These are phyloP conservation scores for Calycopis cecrops DNA, from an alignment of 1,140 invertebrate genomes.

Conservation along the genomic window DNA sequence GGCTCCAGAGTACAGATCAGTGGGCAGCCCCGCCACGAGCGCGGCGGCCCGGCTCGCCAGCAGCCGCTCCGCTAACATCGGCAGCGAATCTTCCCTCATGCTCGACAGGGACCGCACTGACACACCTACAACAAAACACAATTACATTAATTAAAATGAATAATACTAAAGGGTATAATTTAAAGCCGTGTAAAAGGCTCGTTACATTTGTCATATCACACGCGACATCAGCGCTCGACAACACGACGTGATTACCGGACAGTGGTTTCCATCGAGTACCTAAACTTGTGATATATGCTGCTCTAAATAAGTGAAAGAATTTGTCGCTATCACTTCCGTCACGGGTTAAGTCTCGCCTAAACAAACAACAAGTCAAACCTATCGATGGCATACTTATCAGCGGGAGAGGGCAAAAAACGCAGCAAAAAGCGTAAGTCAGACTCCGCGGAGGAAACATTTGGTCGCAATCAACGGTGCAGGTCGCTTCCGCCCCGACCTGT, in stretches of 20 bases:
- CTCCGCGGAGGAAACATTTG: slow-evolving; percentile 68
- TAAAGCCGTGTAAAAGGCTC: slow-evolving; percentile 6
- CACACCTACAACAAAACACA: slow-evolving; percentile 57
- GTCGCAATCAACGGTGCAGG: slow-evolving; percentile 69
- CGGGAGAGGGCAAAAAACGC: slow-evolving; percentile 52
- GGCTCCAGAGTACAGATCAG: slow-evolving; percentile 68
- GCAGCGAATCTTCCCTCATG: slow-evolving; percentile 68
- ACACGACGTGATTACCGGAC: neutral
- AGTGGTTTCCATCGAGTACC: neutral
- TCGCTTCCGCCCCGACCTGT: slow-evolving; percentile 73
- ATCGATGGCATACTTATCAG: slow-evolving; percentile 72
- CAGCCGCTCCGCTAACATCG: slow-evolving; percentile 65
- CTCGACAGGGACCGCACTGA: slow-evolving; percentile 67
- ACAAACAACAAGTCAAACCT: slow-evolving; percentile 57
- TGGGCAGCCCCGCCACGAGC: slow-evolving; percentile 64
- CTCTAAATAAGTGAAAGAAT: slow-evolving; percentile 19
- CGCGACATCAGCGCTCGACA: neutral
- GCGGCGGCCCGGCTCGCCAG: slow-evolving; percentile 67
- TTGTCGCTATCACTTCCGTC: slow-evolving; percentile 50
- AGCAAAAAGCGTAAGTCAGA: slow-evolving; percentile 61
- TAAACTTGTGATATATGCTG: neutral
- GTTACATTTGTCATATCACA: neutral
- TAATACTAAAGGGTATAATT: neutral
- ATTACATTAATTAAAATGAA: slow-evolving; percentile 9
- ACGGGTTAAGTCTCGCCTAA: slow-evolving; percentile 56